Base-by-base conservation (phyloP, 2,797 vertebrate species). In the Acrossocheilus fasciatus region DNA sequence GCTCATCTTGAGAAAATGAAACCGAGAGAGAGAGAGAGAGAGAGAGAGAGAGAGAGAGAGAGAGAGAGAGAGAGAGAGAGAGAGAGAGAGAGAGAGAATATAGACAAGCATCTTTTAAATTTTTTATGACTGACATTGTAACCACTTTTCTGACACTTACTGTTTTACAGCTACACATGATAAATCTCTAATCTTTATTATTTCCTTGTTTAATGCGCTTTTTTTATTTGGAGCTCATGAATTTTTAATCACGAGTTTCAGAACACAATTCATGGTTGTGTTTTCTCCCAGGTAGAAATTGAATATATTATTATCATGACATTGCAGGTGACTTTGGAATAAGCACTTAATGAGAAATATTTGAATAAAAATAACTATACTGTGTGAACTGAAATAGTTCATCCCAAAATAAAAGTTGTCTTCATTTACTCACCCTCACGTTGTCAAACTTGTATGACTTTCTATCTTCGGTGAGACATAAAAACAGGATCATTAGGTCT, bases 111-210 rank as follows among this genome's bases (percentile, higher is more conserved):
- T 14, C 73, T 74, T 74, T 73, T 62, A 0, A 2, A 62, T 47
- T 15, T 30, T 74, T 83, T 62, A 83, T 64, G 18, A 15, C 26
- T 83, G 69, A 74, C 39, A 83, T 74, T 47, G 69, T 74, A 83
- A 83, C 52, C 70, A 74, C 54, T 62, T 83, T 62, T 74, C 69
- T 83, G 82, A 83, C 81, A 83, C 54, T 74, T 74, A 36, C 17
- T 34, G 18, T 74, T 83, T 83, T 43, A 83, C 20, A 75, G 26
- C 57, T 75, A 47, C 82, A 64, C 10, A 12, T 36, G 81, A 83
- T 83, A 45, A 45, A 83, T 73, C 17, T 62, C 8, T 15, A n/a
- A 62, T 75, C 70, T 83, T 75, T 83, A 74, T 73, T 64, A 50
- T 74, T 83, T 59, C 41, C 54, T 15, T 73, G 54, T 62, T 83